phyloP scores from a whole-genome alignment of 2,113 vertebrate species.

The human region DNA sequence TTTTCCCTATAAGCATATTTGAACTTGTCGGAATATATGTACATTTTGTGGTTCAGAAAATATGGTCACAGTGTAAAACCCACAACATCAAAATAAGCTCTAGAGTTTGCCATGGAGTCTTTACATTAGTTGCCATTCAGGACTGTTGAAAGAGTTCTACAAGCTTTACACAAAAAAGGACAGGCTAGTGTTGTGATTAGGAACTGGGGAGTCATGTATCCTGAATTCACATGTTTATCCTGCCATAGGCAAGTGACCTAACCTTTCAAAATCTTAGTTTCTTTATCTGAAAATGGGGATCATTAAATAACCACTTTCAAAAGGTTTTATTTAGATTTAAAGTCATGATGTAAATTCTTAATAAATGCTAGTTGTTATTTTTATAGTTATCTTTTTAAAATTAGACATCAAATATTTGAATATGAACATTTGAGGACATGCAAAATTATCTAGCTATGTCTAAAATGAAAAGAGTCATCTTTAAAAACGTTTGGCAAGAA shows the following conservation, averaged over 20 bases:
- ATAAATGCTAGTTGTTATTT: not conserved
- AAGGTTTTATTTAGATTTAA: not conserved
- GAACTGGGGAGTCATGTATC: not conserved
- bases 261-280: not conserved
- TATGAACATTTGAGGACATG: not conserved
- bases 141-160: not conserved
- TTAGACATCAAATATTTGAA: not conserved
- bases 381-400: not conserved
- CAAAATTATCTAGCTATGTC: not conserved
- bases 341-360: not conserved
- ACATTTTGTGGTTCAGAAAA: slow-evolving; percentile 28
- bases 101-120: not conserved
- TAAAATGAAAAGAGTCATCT: not conserved
- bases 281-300: not conserved
- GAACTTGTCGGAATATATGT: not conserved
- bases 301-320: not conserved
- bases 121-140: not conserved
- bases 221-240: not conserved
- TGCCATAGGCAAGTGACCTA: not conserved
- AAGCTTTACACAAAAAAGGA: not conserved
- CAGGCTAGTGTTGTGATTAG: not conserved
- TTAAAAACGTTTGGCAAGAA: not conserved
- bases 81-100: not conserved
- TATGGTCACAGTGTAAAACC: not conserved
- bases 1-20: not conserved